Conservation (phyloP, 2,113 vertebrate species). For the Apodemus speciosus region DNA sequence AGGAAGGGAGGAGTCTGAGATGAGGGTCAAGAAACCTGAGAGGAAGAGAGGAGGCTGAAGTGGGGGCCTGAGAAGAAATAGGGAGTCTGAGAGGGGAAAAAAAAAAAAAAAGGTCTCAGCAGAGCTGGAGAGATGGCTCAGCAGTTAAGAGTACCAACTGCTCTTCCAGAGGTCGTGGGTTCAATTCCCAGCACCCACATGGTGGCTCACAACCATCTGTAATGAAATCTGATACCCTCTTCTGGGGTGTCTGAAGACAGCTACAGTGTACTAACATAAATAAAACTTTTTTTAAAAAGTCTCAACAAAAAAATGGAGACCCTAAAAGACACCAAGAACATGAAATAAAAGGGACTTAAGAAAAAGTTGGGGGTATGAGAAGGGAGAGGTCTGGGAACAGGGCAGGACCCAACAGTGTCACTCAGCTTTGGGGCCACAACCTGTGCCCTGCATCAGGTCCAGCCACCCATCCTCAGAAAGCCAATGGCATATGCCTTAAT, state of each 20-base stretch:
- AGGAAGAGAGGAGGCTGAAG: not conserved
- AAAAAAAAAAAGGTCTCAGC: not conserved
- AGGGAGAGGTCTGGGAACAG: not conserved
- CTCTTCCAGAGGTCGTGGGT: too few relatives aligned
- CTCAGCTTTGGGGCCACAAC: not conserved
- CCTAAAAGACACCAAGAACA: not conserved
- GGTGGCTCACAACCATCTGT: too few relatives aligned
- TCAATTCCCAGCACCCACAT: too few relatives aligned
- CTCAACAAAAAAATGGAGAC: not conserved
- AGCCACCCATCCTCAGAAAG: not conserved
- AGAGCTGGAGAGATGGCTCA: too few relatives aligned
- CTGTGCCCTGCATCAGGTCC: not conserved
- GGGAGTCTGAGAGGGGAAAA: not conserved
- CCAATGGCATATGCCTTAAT: not conserved
- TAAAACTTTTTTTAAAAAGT: not conserved
- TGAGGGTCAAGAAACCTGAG: too few relatives aligned
- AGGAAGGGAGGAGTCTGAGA: not conserved
- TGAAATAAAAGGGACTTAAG: not conserved
- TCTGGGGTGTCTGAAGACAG: too few relatives aligned
- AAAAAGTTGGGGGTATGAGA: not conserved
- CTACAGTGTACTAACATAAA: too few relatives aligned
- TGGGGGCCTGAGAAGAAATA: not conserved
- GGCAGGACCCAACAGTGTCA: not conserved
- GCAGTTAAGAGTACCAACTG: too few relatives aligned
- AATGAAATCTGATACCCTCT: too few relatives aligned